These are phyloP conservation scores for Caenorhabditis sulstoni DNA, from an alignment of 2,888 invertebrate species.

Conservation along the genomic window DNA sequence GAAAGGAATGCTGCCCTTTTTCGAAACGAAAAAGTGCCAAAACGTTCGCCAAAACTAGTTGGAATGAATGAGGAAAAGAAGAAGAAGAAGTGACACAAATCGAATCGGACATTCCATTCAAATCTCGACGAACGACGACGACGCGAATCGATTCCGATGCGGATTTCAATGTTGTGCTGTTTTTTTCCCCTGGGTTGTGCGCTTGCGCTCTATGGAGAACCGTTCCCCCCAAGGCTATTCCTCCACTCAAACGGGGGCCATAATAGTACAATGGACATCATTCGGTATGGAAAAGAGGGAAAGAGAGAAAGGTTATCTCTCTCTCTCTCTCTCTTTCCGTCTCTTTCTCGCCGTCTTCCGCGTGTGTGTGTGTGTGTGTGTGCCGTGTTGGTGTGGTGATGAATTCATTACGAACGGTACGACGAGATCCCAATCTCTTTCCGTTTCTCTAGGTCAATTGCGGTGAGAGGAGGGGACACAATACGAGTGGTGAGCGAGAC, in stretches of 20 bases:
- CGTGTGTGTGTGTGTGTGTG: no score
- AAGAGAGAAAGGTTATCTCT: background rate
- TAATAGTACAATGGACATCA: no score
- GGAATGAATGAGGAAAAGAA: constrained; percentile 26
- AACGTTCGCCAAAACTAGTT: background rate
- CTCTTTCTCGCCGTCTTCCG: no score
- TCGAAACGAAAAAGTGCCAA: background rate
- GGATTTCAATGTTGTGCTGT: no score
- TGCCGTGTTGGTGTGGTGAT: constrained; percentile 13
- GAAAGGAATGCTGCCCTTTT: background rate
- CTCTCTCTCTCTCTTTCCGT: background rate
- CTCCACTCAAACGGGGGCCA: no score
- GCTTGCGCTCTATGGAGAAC: no score
- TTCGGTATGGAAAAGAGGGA: background rate
- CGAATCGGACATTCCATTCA: background rate
- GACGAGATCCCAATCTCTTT: no score
- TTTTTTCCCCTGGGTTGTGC: no score
- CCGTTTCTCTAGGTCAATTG: background rate
- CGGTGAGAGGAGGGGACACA: background rate
- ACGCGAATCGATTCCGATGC: no score
- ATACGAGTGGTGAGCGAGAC: no score
- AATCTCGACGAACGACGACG: no score
- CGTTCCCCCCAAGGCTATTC: no score
- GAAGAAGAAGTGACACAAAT: constrained; percentile 5
- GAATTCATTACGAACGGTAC: constrained; percentile 29